Evolutionary conservation across 2,113 vertebrate species (phyloP).

Genomic region (Sapajus apella): DNA sequence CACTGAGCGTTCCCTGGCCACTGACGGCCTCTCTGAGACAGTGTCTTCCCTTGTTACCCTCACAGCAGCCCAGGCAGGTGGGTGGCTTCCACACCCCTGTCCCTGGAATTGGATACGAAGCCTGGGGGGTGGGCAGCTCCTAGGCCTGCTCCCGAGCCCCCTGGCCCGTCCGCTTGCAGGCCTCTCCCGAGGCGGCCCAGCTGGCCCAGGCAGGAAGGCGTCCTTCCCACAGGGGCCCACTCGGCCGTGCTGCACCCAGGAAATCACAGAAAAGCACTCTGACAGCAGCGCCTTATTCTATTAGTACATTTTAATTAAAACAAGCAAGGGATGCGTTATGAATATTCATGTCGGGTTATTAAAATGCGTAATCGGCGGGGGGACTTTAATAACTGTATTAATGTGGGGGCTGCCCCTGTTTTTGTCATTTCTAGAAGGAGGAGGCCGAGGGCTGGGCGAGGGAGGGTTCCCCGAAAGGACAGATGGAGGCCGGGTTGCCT

Average conservation of each 20-base stretch:
- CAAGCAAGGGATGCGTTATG: slow-evolving; percentile 68
- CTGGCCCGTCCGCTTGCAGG: rapidly evolving
- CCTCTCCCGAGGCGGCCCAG: rapidly evolving
- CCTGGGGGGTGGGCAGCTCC: rapidly evolving
- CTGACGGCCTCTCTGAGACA: too few relatives aligned
- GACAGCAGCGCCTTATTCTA: slow-evolving; percentile 77
- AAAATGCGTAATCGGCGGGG: slow-evolving; percentile 79
- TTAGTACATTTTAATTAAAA: slow-evolving; percentile 86
- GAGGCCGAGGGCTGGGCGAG: not conserved
- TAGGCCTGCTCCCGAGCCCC: too few relatives aligned
- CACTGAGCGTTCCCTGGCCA: too few relatives aligned
- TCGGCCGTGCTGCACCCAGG: not conserved
- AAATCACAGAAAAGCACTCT: not conserved
- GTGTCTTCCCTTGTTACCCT: not conserved
- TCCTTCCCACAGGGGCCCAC: not conserved
- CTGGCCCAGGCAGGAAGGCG: not conserved
- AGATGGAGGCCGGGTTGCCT: too few relatives aligned
- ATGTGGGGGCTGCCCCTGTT: slow-evolving; percentile 59
- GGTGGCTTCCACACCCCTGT: rapidly evolving
- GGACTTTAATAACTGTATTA: slow-evolving; percentile 82
- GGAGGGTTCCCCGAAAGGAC: not conserved
- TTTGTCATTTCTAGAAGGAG: slow-evolving; percentile 36
- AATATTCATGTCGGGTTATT: slow-evolving; percentile 86
- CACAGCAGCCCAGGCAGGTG: not conserved
- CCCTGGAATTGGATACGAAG: not conserved